Base-by-base conservation (phyloP, 2,888 invertebrate genomes). In the Cylindroiulus punctatus region DNA sequence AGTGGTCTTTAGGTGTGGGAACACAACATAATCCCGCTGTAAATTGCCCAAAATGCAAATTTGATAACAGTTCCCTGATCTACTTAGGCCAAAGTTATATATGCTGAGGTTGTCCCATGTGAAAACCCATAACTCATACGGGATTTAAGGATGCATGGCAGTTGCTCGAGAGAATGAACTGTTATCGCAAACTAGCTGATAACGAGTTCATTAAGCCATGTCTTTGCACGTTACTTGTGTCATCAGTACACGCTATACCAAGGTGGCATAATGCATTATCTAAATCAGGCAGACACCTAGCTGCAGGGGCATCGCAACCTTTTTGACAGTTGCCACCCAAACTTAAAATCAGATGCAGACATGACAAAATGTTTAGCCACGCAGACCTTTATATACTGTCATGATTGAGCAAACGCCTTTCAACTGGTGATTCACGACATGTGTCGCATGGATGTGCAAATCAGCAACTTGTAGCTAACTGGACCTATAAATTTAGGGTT, bases 111-210 rank as follows among this genome's bases (percentile, higher is more conserved):
- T 52, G 14, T 52, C 4, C 19, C 14, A 12, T 17, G 17, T 14
- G 14, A n/a, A 19, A 57, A 8, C 19, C 0, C 57, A 1, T 57
- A 7, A 57, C 52, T 57, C 57, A n/a, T 57, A 7, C 22, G 19
- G n/a, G n/a, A n/a, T n/a, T n/a, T n/a, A n/a, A n/a, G n/a, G 0
- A 57, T n/a, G 57, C n/a, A n/a, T 57, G 57, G 7, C 4, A 57
- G 57, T 57, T 57, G 57, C 57, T 22, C 57, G n/a, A n/a, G 17
- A 57, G 7, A 57, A 57, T 57, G 57, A 57, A 57, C 47, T 57
- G 17, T 57, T 57, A 57, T 57, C 57, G n/a, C n/a, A 17, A 57
- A 57, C 19, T 3, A 19, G 57, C 22, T 57, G n/a, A 57, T 57
- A 17, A 19, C 8, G 57, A 57, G 22, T 57, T 57, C 57, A 57